Base-by-base conservation (phyloP, 2,888 invertebrate genomes). In the Chironomus riparius region DNA sequence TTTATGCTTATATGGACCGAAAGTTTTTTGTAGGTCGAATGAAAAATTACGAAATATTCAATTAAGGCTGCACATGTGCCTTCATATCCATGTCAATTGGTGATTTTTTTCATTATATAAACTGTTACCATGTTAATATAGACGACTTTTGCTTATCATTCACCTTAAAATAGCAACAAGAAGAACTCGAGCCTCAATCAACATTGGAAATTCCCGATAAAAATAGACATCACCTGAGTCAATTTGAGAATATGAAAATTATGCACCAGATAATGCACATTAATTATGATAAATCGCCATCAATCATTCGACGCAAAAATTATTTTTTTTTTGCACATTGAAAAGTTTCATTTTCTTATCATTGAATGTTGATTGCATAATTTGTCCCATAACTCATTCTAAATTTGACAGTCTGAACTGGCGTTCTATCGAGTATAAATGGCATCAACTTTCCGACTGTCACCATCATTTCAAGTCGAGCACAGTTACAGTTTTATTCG, bases 171-270 rank as follows among this genome's bases (percentile, higher is more conserved):
- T 56, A 56, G 56, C 56, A 56, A 56, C 65, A 65, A 65, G 12
- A 38, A 38, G 38, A 38, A 38, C 2, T 38, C 38, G 38, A 38
- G 38, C 38, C 38, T 38, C 65, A 22, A 65, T 65, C 21, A 22
- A 24, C 24, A 24, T 68, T 68, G 68, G 68, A 18, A 68, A 68
- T 68, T 38, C 68, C 68, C 22, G 15, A 28, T 68, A 68, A 68
- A 68, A 68, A 68, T 68, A 68, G 68, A 68, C 13, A 18, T 15
- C 56, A 15, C 15, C n/a, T 15, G 1, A 56, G 18, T 56, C 18
- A 10, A 7, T 1, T 7, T 10, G 38, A 15, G 15, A 56, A 56
- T 18, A 56, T 38, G 7, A 56, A 65, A 24, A 24, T 65, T 65
- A 65, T 65, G 65, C 68, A 68, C 38, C 47, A 28, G 68, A 38